phyloP scores from a whole-genome alignment of 2,888 invertebrate genomes.

The Prosapia bicincta region DNA sequence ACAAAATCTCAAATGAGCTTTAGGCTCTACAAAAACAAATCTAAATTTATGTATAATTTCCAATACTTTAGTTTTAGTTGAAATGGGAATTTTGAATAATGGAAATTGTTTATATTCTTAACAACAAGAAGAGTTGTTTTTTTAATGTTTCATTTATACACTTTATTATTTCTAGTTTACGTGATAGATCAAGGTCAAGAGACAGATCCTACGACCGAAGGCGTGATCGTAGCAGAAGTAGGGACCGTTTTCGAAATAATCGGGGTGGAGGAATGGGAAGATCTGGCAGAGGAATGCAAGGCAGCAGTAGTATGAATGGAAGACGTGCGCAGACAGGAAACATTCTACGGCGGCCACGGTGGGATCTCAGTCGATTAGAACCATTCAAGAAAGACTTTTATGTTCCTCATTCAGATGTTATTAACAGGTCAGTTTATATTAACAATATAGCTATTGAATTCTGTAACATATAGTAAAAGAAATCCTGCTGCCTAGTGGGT shows the following conservation, averaged over 20 bases:
- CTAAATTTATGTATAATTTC: too few species aligned
- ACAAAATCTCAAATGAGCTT: too few species aligned
- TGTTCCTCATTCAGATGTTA: conserved; percentile 71
- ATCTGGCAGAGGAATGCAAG: conserved; percentile 43
- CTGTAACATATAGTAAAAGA: too few species aligned
- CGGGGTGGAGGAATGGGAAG: conserved; percentile 38
- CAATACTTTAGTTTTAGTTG: too few species aligned
- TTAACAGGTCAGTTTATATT: conserved; percentile 43
- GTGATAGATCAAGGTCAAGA: conserved; percentile 28
- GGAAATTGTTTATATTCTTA: too few species aligned
- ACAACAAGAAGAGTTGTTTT: too few species aligned
- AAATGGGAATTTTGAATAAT: too few species aligned
- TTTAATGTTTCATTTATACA: too few species aligned
- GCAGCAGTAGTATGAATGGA: conserved; percentile 47
- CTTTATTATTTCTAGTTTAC: background rate
- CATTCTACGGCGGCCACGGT: conserved; percentile 76
- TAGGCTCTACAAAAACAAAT: too few species aligned
- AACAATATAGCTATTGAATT: too few species aligned
- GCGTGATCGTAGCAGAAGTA: conserved; percentile 25
- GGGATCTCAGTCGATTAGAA: conserved; percentile 76
- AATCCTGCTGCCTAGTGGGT: too few species aligned
- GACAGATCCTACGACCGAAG: conserved; percentile 24
- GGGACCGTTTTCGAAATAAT: conserved; percentile 6
- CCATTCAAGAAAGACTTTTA: conserved; percentile 95
- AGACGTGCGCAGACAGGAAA: conserved; percentile 46